Conservation (phyloP, 1,140 invertebrate species). For the Protaetia brevitarsis region DNA sequence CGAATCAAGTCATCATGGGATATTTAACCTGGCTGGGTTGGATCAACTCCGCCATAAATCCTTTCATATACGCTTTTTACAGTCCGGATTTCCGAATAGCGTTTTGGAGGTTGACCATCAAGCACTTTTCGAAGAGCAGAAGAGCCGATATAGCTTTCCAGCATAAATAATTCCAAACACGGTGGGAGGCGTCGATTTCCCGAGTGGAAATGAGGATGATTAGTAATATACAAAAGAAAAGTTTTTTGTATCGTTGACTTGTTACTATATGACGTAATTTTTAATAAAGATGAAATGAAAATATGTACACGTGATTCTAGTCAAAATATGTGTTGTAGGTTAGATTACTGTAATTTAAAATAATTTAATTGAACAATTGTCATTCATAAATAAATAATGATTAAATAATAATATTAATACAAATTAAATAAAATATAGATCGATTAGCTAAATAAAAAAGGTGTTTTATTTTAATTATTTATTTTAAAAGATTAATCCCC, state of each 20-base stretch:
- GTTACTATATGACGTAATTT: no score
- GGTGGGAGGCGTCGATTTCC: background rate
- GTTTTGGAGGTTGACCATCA: constrained; percentile 73
- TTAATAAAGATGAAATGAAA: no score
- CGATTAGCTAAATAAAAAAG: background rate
- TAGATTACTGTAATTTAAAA: constrained; percentile 7
- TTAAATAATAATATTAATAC: background rate
- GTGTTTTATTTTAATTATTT: background rate
- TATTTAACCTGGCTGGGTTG: constrained; percentile 89
- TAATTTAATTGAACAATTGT: background rate
- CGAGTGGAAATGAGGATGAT: background rate
- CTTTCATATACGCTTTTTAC: constrained; percentile 85
- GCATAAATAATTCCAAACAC: constrained; percentile 37
- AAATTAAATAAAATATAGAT: constrained; percentile 14
- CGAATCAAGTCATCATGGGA: constrained; percentile 66
- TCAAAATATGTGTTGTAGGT: constrained; percentile 14
- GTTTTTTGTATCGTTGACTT: no score
- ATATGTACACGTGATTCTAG: constrained; percentile 9
- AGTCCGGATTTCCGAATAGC: constrained; percentile 80
- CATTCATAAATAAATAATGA: background rate
- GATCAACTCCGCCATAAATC: constrained; percentile 88
- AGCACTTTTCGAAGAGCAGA: constrained; percentile 45
- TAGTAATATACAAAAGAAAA: background rate
- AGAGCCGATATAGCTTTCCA: constrained; percentile 44
- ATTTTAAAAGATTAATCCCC: background rate